These are phyloP conservation scores for Nomada fucata DNA, from an alignment of 2,888 invertebrate species.

Conservation along the genomic window DNA sequence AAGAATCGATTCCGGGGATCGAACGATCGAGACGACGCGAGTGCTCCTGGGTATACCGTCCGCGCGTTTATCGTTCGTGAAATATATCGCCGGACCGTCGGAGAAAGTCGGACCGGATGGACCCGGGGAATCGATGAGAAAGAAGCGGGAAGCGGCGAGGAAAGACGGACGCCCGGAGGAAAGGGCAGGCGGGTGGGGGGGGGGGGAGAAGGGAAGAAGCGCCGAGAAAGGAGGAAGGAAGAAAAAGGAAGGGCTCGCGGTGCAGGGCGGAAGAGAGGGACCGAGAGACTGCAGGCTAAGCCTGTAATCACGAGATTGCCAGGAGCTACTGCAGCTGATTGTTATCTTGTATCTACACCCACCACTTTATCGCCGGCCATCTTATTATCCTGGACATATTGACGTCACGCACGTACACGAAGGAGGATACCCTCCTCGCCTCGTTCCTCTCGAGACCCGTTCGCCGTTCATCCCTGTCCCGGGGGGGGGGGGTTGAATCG, in stretches of 20 bases:
- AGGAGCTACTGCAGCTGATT: slow-evolving; percentile 83
- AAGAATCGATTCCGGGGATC: slow-evolving; percentile 13
- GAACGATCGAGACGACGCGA: slow-evolving; percentile 24
- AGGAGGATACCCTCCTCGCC: slow-evolving; percentile 52
- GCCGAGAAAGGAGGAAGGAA: slow-evolving; percentile 53
- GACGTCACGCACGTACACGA: slow-evolving; percentile 82
- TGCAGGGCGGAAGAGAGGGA: slow-evolving; percentile 56
- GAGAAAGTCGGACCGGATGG: slow-evolving; percentile 34
- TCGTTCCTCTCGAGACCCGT: slow-evolving; percentile 18
- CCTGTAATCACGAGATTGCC: slow-evolving; percentile 83
- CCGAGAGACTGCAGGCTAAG: slow-evolving; percentile 76
- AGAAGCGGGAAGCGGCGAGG: slow-evolving; percentile 33
- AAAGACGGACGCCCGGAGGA: slow-evolving; percentile 48
- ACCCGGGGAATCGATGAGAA: slow-evolving; percentile 31
- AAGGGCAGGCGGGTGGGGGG: slow-evolving; percentile 42
- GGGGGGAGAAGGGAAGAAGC: slow-evolving; percentile 35
- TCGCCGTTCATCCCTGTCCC: slow-evolving; percentile 51
- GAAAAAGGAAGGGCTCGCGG: slow-evolving; percentile 44
- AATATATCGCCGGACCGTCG: no score
- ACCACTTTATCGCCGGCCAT: slow-evolving; percentile 84
- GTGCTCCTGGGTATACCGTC: slow-evolving; percentile 54
- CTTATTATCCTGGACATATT: slow-evolving; percentile 83
- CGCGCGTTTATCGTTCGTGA: no score
- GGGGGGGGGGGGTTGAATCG: slow-evolving; percentile 35
- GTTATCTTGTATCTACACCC: slow-evolving; percentile 84